phyloP scores from a whole-genome alignment of 2,797 vertebrate species.

The Parambassis ranga region DNA sequence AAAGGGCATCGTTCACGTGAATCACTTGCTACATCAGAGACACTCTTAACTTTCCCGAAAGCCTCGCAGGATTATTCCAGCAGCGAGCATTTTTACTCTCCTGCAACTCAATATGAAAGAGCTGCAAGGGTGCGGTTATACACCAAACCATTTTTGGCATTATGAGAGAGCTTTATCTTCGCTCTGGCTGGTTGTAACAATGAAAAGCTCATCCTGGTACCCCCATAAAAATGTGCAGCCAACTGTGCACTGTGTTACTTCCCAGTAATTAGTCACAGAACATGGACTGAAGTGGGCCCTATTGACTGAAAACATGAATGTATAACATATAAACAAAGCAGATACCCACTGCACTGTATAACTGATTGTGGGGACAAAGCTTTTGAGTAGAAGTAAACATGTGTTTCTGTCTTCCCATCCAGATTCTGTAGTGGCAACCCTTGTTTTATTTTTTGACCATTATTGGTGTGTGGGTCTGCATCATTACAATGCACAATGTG shows the following conservation, averaged over 20 bases:
- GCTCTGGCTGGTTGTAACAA: conserved; percentile 24
- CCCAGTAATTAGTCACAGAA: conserved; percentile 16
- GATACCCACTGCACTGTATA: not conserved
- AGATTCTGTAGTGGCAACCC: not conserved
- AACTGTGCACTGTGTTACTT: conserved; percentile 37
- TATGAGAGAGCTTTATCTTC: conserved; percentile 53
- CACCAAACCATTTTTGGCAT: conserved; percentile 29
- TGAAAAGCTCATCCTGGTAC: conserved; percentile 31
- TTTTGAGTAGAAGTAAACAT: not conserved
- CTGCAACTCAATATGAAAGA: conserved; percentile 50
- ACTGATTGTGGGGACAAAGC: not conserved
- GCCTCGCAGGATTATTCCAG: conserved; percentile 49
- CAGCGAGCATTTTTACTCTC: conserved; percentile 23
- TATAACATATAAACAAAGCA: not conserved
- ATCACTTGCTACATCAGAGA: conserved; percentile 46
- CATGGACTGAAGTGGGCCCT: not conserved
- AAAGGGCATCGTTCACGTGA: conserved; percentile 55
- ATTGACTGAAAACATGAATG: not conserved
- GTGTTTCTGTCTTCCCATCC: not conserved
- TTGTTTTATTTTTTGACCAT: not conserved
- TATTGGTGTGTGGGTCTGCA: conserved; percentile 1
- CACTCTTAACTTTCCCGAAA: conserved; percentile 39
- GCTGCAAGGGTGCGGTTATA: conserved; percentile 23
- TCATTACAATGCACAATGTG: not conserved
- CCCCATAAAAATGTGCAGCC: conserved; percentile 28